A percentile compares a stretch with the other conserved stretches of the same genome.
Conservation (phyloP, 2,888 invertebrate species). For the Macrophya alboannulata region DNA sequence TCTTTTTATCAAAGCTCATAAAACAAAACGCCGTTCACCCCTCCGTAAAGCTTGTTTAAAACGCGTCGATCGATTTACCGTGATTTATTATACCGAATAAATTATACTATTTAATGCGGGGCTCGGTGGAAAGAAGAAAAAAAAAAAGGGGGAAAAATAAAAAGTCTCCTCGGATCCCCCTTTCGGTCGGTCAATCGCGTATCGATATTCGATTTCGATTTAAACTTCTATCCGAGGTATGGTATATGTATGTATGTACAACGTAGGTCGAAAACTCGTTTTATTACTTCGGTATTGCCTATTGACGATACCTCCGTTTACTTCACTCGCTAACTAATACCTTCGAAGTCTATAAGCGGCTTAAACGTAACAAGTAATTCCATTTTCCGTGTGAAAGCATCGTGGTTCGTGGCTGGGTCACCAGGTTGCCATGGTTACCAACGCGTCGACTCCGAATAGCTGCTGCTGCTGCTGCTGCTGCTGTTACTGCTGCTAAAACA, state of each 20-base stretch:
- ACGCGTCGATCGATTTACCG: slow-evolving; percentile 4
- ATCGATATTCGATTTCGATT: slow-evolving; percentile 11
- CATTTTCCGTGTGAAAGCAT: slow-evolving; percentile 56
- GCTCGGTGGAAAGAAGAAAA: neutral
- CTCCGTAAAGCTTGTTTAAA: neutral
- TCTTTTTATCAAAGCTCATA: neutral
- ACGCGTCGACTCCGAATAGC: slow-evolving; percentile 15
- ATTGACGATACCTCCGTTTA: slow-evolving; percentile 35
- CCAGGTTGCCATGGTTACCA: slow-evolving; percentile 41
- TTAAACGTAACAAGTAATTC: slow-evolving; percentile 56
- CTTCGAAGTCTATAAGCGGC: slow-evolving; percentile 43
- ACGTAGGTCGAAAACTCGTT: slow-evolving; percentile 11
- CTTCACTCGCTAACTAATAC: slow-evolving; percentile 44
- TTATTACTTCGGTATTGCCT: slow-evolving; percentile 4
- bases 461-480: neutral
- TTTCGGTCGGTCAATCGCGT: neutral
- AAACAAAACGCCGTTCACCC: neutral
- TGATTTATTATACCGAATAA: slow-evolving; percentile 38
- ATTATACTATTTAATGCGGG: slow-evolving; percentile 11
- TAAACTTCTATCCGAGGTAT: neutral
- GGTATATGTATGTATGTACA: neutral
- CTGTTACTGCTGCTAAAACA: neutral
- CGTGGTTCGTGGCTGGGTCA: slow-evolving; percentile 33
- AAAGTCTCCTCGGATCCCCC: neutral
- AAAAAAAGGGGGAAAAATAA: too few relatives aligned